Percentiles rank a stretch among this genome's conserved stretches.
These are phyloP conservation scores for Xestia c-nigrum DNA, from an alignment of 2,888 invertebrate species.

Conservation along the genomic window DNA sequence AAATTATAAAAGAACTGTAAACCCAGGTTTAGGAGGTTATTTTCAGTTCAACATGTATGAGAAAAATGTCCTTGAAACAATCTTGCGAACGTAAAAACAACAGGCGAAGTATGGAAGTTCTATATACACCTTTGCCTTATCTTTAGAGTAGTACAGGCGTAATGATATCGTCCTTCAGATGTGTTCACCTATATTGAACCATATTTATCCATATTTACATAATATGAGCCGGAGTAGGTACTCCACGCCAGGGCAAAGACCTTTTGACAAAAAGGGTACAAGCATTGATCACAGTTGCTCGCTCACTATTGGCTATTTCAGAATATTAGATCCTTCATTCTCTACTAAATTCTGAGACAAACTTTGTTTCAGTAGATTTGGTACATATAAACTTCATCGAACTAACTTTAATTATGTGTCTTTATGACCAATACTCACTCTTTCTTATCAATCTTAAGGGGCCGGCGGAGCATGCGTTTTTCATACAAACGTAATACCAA, in stretches of 20 bases:
- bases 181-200: neutral
- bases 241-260: constrained; percentile 17
- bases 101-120: neutral
- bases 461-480: too few relatives aligned
- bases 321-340: neutral
- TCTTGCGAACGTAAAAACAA: neutral
- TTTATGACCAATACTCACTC: neutral
- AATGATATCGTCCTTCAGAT: neutral
- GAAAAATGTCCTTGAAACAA: neutral
- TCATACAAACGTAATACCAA: too few relatives aligned
- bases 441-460: neutral
- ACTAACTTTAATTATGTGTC: neutral
- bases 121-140: neutral
- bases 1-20: neutral
- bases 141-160: neutral
- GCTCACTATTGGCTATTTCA: neutral
- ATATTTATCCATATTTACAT: neutral
- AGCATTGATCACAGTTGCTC: constrained; percentile 7
- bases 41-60: neutral
- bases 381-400: neutral
- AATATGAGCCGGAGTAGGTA: neutral
- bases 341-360: neutral
- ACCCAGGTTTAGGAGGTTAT: neutral
- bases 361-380: neutral
- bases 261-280: neutral